A percentile compares a stretch with the other conserved stretches of the same genome.
These are phyloP conservation scores for Scolanthus callimorphus DNA, from an alignment of 92 coral and sea anemone genomes.

Conservation along the genomic window DNA sequence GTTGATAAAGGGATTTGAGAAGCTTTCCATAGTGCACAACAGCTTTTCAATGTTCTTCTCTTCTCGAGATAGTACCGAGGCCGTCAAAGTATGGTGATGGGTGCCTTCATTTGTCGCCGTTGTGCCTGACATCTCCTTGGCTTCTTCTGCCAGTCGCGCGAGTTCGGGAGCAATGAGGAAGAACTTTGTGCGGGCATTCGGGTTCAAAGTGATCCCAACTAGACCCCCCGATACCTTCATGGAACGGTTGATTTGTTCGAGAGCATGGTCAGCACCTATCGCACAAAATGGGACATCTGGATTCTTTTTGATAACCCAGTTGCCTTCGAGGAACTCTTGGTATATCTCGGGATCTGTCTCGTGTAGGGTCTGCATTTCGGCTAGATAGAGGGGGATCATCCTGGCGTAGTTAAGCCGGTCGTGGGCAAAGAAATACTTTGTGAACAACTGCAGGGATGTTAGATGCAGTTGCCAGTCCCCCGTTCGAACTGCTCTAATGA, in stretches of 20 bases:
- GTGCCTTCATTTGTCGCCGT: constrained; percentile 9
- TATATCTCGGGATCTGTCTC: constrained; percentile 13
- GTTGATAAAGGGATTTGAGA: constrained; percentile 38
- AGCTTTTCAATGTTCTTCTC: constrained; percentile 44
- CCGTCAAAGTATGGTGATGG: constrained; percentile 39
- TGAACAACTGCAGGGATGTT: too few relatives aligned
- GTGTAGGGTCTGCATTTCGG: constrained; percentile 1
- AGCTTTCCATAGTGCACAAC: constrained; percentile 18
- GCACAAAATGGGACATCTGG: constrained; percentile 48
- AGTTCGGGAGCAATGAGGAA: constrained; percentile 53
- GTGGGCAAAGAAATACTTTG: too few relatives aligned
- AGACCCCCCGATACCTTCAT: constrained; percentile 39
- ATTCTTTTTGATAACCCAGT: constrained; percentile 13
- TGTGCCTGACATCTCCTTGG: constrained; percentile 54
- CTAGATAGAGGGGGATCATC: constrained; percentile 25
- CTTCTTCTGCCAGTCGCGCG: constrained; percentile 45
- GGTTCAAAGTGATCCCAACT: constrained; percentile 52
- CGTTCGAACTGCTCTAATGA: too few relatives aligned
- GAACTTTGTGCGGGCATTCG: constrained; percentile 32
- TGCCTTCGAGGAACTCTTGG: constrained; percentile 14
- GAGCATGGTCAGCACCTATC: constrained; percentile 46
- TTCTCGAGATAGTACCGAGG: constrained; percentile 25
- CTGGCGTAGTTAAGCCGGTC: constrained; percentile 43
- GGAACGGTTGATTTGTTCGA: constrained; percentile 32
- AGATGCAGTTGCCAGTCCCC: too few relatives aligned